phyloP scores from a whole-genome alignment of 2,888 invertebrate genomes.

The Brachyopa scutellaris region DNA sequence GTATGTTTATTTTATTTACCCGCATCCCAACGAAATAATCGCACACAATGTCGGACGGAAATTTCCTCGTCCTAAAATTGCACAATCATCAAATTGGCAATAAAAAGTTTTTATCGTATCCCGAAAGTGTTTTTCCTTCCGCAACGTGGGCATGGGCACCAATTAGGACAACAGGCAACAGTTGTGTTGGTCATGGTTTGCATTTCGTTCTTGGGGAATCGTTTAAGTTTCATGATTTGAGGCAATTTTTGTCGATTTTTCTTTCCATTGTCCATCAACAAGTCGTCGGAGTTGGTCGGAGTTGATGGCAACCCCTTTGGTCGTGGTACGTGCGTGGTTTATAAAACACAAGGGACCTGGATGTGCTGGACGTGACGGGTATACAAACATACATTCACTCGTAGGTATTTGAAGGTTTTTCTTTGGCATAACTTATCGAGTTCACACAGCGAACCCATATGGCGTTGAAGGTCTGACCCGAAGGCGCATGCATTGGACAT shows the following conservation, averaged over 20 bases:
- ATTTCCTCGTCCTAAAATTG: constrained; percentile 7
- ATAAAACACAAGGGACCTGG: background rate
- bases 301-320: constrained; percentile 23
- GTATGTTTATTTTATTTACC: too few relatives aligned
- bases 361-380: too few relatives aligned
- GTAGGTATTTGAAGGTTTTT: background rate
- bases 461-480: background rate
- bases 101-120: constrained; percentile 49
- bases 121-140: constrained; percentile 38
- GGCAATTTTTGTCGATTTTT: constrained; percentile 27
- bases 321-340: constrained; percentile 28
- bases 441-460: background rate
- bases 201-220: background rate
- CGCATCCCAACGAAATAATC: constrained; percentile 8
- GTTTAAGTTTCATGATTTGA: constrained; percentile 35
- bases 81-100: constrained; percentile 38
- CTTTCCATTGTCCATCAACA: constrained; percentile 34
- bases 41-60: constrained; percentile 14
- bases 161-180: constrained; percentile 41
- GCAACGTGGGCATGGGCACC: constrained; percentile 21
- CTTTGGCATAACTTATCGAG: background rate
- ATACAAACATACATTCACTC: too few relatives aligned
- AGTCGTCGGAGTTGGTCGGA: background rate
- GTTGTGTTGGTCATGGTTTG: constrained; percentile 4
- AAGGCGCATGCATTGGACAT: background rate